phyloP scores from a whole-genome alignment of 2,888 invertebrate species.

The Petrolisthes cinctipes region DNA sequence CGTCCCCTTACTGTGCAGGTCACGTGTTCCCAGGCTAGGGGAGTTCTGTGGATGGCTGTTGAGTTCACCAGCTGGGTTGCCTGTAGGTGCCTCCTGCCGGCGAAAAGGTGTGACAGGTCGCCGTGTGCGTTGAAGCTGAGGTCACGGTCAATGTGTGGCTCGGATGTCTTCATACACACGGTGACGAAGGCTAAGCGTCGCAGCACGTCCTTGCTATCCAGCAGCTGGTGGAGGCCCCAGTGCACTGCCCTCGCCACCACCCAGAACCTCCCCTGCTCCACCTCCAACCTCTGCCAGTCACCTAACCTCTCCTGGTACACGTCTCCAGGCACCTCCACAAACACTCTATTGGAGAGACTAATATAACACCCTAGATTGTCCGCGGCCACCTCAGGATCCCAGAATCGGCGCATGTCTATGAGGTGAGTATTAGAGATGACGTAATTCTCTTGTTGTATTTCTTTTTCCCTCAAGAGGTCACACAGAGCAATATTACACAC shows the following conservation, averaged over 20 bases:
- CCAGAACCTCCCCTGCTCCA: background rate
- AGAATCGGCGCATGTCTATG: slow-evolving; percentile 11
- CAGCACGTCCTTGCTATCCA: background rate
- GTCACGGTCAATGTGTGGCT: background rate
- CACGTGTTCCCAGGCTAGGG: slow-evolving; percentile 5
- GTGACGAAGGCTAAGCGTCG: background rate
- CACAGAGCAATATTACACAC: background rate
- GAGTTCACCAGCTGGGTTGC: slow-evolving; percentile 11
- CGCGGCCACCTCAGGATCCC: background rate
- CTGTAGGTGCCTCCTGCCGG: background rate
- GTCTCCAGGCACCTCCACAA: background rate
- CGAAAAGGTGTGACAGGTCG: background rate
- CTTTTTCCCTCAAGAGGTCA: slow-evolving; percentile 10
- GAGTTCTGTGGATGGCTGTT: slow-evolving; percentile 3
- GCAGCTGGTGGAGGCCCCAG: background rate
- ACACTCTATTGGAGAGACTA: background rate
- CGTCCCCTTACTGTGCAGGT: slow-evolving; percentile 1
- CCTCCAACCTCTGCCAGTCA: background rate
- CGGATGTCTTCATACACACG: background rate
- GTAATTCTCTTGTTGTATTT: slow-evolving; percentile 4
- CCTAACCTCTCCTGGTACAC: background rate
- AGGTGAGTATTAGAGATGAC: slow-evolving; percentile 9
- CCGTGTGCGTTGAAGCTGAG: slow-evolving; percentile 14
- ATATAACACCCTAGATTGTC: slow-evolving; percentile 8
- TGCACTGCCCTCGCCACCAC: background rate